Evolutionary conservation across 2,797 vertebrate species (phyloP), one percentile per base, ranked within the genome.

Genomic region (Neosilurus mollespiculum): DNA sequence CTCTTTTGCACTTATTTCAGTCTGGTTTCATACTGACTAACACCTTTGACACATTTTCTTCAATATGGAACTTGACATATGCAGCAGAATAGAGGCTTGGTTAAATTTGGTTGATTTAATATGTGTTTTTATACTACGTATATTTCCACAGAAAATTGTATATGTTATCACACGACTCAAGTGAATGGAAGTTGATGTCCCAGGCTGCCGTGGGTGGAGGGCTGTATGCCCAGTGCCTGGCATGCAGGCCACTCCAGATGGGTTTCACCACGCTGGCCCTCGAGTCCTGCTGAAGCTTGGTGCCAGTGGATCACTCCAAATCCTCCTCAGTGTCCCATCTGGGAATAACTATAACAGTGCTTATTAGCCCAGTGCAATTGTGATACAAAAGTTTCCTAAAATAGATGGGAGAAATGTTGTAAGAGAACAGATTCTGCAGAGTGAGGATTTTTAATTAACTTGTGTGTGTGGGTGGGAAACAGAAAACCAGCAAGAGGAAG

Each of bases 231-330:
- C 80, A 61, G 82, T 24, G 61, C 78, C 82, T 87, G 87, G 82
- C 85, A 80, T 12, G 80, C 67, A 80, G 82, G 64, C 65, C 37
- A 70, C 78, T 71, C 84, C 84, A 89, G 85, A 89, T 89, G 82
- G 82, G 59, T 83, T 87, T 81, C 49, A n/a, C 80, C 78, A 77
- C 67, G 20, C 81, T 62, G 58, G 80, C 81, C 67, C 66, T 77
- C 43, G 24, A 62, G 65, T 72, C 84, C 69, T 65, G 78, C 72
- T 76, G 72, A 79, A 83, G 64, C 51, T 65, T 34, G 0, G 7
- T 78, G 69, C 66, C 65, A 72, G 81, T 34, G 59, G 70, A 51
- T 54, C 5, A 24, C 77, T 81, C 61, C 64, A 80, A 82, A 80
- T 81, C 70, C 79, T 65, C 24, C 54, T 59, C 49, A 65, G 61